These are phyloP conservation scores for Aphelenchoides besseyi DNA, from an alignment of 1,140 invertebrate genomes.

Conservation along the genomic window DNA sequence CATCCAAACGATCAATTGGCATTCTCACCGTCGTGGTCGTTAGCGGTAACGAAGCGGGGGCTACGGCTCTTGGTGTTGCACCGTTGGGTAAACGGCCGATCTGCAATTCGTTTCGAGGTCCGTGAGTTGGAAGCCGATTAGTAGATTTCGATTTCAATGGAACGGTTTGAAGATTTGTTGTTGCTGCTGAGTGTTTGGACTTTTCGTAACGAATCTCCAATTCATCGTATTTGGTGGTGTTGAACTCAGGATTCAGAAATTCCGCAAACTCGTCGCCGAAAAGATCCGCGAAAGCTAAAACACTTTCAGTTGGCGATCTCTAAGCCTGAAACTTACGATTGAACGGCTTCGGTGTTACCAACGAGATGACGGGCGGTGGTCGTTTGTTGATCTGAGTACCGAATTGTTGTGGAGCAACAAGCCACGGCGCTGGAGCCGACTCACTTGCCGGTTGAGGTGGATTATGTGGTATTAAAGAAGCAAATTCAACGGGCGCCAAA, in stretches of 20 bases:
- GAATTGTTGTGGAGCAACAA: neutral
- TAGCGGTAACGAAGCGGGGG: neutral
- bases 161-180: neutral
- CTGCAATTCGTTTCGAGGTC: neutral
- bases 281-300: constrained; percentile 63
- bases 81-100: neutral
- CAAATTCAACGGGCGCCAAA: neutral
- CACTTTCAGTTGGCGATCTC: neutral
- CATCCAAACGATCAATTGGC: neutral
- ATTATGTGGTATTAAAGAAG: neutral
- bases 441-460: neutral
- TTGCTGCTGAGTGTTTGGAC: neutral
- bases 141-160: neutral
- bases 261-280: constrained; percentile 65
- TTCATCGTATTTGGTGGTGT: constrained; percentile 14
- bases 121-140: no score
- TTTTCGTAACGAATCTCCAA: constrained; percentile 5
- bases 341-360: constrained; percentile 2
- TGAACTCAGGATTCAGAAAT: constrained; percentile 32
- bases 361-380: neutral
- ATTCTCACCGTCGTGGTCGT: neutral
- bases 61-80: neutral
- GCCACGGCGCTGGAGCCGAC: neutral
- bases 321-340: constrained; percentile 18
- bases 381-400: neutral